These are phyloP conservation scores for Prionailurus bengalensis DNA, from an alignment of 2,113 vertebrate species.

Conservation along the genomic window DNA sequence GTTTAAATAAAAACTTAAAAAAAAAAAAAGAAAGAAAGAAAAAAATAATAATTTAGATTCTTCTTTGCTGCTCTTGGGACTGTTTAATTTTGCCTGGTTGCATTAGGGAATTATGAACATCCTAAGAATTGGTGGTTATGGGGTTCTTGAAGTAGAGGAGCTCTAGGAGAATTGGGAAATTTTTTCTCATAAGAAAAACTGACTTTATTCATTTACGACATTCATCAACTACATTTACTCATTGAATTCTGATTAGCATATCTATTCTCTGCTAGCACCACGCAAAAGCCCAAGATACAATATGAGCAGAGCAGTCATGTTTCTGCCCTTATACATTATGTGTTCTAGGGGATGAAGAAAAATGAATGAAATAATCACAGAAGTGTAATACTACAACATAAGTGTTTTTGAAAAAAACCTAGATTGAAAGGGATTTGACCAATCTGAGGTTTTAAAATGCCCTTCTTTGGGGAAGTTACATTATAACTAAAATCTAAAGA, in stretches of 20 bases:
- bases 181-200: not conserved
- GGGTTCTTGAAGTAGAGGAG: not conserved
- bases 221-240: not conserved
- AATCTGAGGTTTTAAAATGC: not conserved
- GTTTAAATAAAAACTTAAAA: not conserved
- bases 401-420: not conserved
- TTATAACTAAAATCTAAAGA: slow-evolving; percentile 37
- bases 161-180: not conserved
- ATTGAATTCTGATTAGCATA: not conserved
- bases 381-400: not conserved
- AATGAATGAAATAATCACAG: not conserved
- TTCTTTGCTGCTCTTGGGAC: not conserved
- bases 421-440: not conserved
- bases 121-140: not conserved
- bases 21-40: not conserved
- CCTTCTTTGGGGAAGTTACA: not conserved
- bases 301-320: no score
- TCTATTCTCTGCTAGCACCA: not conserved
- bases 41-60: not conserved
- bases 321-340: not conserved
- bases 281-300: not conserved
- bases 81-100: not conserved
- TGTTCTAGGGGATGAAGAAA: not conserved
- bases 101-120: not conserved
- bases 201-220: not conserved